Evolutionary conservation across 2,797 vertebrate genomes (phyloP), one percentile per base, ranked within the genome.

Genomic region (Denticeps clupeoides): DNA sequence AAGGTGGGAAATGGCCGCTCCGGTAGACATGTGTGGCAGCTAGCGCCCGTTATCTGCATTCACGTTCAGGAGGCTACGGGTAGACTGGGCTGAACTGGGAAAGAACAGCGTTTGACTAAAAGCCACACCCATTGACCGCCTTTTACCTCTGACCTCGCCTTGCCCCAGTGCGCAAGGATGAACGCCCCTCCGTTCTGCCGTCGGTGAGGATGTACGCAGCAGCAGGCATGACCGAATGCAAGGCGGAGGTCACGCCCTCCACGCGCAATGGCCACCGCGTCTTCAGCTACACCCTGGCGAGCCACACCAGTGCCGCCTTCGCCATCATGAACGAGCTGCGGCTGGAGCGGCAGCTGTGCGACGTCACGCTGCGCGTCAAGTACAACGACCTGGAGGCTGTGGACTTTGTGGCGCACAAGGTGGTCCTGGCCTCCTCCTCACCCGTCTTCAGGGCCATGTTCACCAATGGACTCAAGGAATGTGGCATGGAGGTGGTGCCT

Each of bases 381-480:
- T 93, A 91, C 68, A 71, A 79, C 38, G 75, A 88, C 35, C 73
- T 80, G 1, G 80, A 90, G 3, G 84, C 87, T 0, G 85, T 81
- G 5, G 91, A 93, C 31, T 89, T 95, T 12, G 85, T 89, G 69
- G 92, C 91, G 0, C 91, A 97, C 67, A 94, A 95, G 56, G 79
- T 95, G 59, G 92, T 97, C 26, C 48, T 95, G 80, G 91, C 91
- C 0, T 93, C 92, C 0, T 91, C 87, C 2, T 93, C 89, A 9
- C 92, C 91, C 0, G 91, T 94, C 26, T 95, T 97, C 69, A 83
- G 85, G 11, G 92, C 91, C 72, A 94, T 95, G 91, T 95, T 95
- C 71, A 95, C 92, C 51, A 87, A 85, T 1, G 91, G 91, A 2
- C 74, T 95, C 32, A 84, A 82, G 53, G 91, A 97, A 64, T 87